phyloP scores from a whole-genome alignment of 1,140 invertebrate genomes.

The Centruroides sculpturatus region DNA sequence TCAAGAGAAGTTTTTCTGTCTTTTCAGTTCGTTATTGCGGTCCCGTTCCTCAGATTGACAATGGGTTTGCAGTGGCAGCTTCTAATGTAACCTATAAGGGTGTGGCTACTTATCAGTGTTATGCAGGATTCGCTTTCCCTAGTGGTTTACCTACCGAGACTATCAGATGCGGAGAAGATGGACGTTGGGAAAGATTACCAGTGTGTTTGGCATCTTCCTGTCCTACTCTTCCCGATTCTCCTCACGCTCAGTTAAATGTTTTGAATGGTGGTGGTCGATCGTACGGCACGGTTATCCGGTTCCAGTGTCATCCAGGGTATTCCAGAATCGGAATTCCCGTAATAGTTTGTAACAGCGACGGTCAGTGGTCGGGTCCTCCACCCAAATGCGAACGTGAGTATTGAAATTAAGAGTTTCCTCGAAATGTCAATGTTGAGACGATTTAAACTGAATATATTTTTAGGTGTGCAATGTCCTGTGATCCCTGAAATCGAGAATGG shows the following conservation, averaged over 20 bases:
- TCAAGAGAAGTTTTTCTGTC: too few relatives aligned
- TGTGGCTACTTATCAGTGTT: slow-evolving; percentile 87
- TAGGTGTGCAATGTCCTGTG: slow-evolving; percentile 52
- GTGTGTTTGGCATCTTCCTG: slow-evolving; percentile 85
- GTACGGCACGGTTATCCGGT: slow-evolving; percentile 88
- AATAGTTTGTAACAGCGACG: slow-evolving; percentile 87
- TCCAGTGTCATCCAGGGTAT: slow-evolving; percentile 88
- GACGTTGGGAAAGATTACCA: slow-evolving; percentile 79
- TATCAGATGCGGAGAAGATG: slow-evolving; percentile 72
- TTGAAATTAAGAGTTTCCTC: too few relatives aligned
- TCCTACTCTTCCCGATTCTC: slow-evolving; percentile 66
- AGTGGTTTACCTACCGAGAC: slow-evolving; percentile 73
- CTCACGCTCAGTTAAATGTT: slow-evolving; percentile 73
- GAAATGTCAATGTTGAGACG: too few relatives aligned
- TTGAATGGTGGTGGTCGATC: slow-evolving; percentile 82
- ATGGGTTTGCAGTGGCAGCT: slow-evolving; percentile 88
- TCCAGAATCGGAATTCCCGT: slow-evolving; percentile 71
- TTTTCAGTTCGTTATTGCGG: slow-evolving; percentile 54
- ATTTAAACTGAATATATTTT: too few relatives aligned
- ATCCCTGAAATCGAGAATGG: slow-evolving; percentile 47
- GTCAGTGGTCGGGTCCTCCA: slow-evolving; percentile 85
- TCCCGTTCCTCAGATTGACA: slow-evolving; percentile 92
- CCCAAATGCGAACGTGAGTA: slow-evolving; percentile 61
- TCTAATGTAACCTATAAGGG: slow-evolving; percentile 88
- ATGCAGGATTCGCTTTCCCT: slow-evolving; percentile 87